A percentile compares a stretch with the other conserved stretches of the same genome.
Conservation (phyloP, 2,113 vertebrate genomes). For the Progne subis region DNA sequence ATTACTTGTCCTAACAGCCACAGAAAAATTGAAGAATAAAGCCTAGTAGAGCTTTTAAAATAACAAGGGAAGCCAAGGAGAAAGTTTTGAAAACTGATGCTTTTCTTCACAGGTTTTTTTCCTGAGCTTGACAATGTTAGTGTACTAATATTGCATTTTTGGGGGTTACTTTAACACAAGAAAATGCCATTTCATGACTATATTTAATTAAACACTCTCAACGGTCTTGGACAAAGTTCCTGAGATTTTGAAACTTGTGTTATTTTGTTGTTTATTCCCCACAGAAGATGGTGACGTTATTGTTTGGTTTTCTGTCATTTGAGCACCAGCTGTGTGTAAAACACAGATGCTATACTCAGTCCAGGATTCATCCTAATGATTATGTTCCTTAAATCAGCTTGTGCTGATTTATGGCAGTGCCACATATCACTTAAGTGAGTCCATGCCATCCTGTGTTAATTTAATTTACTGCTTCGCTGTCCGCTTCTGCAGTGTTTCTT, state of each 20-base stretch:
- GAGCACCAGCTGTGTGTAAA: background rate
- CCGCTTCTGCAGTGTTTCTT: background rate
- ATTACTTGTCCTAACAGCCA: background rate
- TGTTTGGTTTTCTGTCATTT: background rate
- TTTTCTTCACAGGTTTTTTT: background rate
- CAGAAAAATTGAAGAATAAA: background rate
- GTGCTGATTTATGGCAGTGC: background rate
- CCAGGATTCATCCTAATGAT: background rate
- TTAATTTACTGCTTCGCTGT: background rate
- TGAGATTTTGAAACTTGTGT: background rate
- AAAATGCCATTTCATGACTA: background rate
- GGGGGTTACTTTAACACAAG: background rate
- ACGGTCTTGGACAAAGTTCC: background rate
- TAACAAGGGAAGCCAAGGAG: background rate
- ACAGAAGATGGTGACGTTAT: background rate
- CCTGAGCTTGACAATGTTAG: background rate
- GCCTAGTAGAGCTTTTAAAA: background rate
- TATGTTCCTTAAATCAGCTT: background rate
- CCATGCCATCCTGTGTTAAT: background rate
- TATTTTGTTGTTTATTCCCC: background rate
- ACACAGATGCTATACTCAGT: background rate
- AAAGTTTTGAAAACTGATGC: background rate
- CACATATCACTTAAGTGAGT: background rate
- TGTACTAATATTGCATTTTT: background rate
- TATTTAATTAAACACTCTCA: background rate